Conservation (phyloP, 2,797 vertebrate species). For the Philypnodon macrostomus region DNA sequence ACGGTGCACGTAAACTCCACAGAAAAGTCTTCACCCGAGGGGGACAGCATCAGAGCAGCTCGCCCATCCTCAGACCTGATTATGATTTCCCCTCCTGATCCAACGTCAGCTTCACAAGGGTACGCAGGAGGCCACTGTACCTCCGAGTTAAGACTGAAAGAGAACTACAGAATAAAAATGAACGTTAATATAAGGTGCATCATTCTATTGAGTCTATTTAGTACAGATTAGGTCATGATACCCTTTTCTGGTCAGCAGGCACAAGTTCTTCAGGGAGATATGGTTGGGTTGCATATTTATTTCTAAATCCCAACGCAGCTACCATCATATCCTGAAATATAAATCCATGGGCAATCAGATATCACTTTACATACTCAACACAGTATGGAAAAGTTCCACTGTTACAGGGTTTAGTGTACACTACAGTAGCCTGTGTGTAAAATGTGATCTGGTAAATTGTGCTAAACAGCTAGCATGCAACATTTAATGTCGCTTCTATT, state of each 20-base stretch:
- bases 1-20: slow-evolving; percentile 83
- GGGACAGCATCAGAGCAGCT: slow-evolving; percentile 76
- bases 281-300: slow-evolving; percentile 76
- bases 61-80: slow-evolving; percentile 79
- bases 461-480: no score
- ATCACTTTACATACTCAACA: no score
- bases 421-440: no score
- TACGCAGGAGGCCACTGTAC: slow-evolving; percentile 77
- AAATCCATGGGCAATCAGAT: no score
- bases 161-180: slow-evolving; percentile 36
- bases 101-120: slow-evolving; percentile 33
- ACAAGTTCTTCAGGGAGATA: slow-evolving; percentile 83
- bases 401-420: no score
- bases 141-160: slow-evolving; percentile 63
- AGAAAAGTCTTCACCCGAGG: slow-evolving; percentile 81
- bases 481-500: no score
- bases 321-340: slow-evolving; percentile 74
- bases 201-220: neutral
- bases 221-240: slow-evolving; percentile 43
- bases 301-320: slow-evolving; percentile 84
- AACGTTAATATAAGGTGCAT: neutral
- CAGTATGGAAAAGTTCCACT: no score
- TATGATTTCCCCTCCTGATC: slow-evolving; percentile 60
- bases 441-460: no score
- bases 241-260: slow-evolving; percentile 74